Percentiles rank a stretch among this genome's conserved stretches.
These are phyloP conservation scores for Meloidogyne floridensis DNA, from an alignment of 1,140 invertebrate species.

Conservation along the genomic window DNA sequence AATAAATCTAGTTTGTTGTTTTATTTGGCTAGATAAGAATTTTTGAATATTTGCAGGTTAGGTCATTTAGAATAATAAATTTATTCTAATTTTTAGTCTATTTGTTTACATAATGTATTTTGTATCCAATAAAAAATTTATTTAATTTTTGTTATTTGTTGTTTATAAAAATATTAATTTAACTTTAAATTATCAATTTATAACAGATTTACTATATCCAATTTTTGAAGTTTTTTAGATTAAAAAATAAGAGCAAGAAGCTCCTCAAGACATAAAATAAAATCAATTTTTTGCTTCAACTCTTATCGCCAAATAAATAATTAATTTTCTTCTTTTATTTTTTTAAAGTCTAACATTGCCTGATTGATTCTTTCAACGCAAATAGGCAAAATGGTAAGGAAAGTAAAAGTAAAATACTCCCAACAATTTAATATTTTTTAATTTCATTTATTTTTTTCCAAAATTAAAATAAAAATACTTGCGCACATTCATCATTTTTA, in stretches of 20 bases:
- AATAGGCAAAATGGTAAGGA: not conserved
- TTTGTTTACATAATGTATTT: too few species aligned
- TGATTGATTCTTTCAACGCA: not conserved
- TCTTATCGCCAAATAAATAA: conserved; percentile 13
- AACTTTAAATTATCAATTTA: not conserved
- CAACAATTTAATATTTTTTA: not conserved
- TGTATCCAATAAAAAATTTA: too few species aligned
- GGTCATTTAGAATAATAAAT: too few species aligned
- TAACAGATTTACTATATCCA: not conserved
- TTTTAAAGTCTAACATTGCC: not conserved
- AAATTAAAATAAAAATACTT: not conserved
- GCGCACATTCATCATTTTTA: conserved; percentile 8
- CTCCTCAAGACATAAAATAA: not conserved
- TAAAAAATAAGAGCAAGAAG: not conserved
- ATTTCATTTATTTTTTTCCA: not conserved
- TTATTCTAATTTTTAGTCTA: too few species aligned
- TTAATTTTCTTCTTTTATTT: conserved; percentile 10
- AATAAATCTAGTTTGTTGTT: too few species aligned
- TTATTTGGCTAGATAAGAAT: too few species aligned
- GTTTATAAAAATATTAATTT: not conserved
- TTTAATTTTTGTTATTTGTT: too few species aligned
- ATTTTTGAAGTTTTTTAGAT: not conserved
- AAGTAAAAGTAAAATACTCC: not conserved
- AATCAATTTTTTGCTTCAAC: conserved; percentile 11
- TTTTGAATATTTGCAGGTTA: too few species aligned